These are phyloP conservation scores for Macroramphosus scolopax DNA, from an alignment of 2,797 vertebrate species.

Conservation along the genomic window DNA sequence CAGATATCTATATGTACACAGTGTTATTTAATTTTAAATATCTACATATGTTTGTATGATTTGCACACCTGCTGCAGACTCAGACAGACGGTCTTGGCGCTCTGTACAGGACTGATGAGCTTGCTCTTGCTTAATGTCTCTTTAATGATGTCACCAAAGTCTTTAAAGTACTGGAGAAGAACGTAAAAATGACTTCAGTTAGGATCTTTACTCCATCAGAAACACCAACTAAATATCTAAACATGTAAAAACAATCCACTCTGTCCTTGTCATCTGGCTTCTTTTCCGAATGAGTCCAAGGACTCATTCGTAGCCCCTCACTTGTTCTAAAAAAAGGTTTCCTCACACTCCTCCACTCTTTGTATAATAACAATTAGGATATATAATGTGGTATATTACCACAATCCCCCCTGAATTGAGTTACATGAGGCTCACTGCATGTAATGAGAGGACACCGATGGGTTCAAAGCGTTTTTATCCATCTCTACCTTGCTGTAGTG, in stretches of 20 bases:
- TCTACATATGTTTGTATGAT: no score
- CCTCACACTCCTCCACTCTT: constrained; percentile 51
- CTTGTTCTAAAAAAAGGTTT: constrained; percentile 45
- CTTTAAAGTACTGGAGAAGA: constrained; percentile 78
- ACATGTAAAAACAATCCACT: constrained; percentile 20
- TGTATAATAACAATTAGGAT: no score
- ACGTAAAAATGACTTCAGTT: background rate
- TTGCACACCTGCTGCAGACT: constrained; percentile 88
- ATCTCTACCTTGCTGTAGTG: constrained; percentile 84
- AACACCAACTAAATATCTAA: constrained; percentile 9
- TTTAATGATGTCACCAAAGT: constrained; percentile 93
- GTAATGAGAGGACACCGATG: background rate
- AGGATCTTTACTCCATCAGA: background rate
- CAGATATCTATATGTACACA: no score
- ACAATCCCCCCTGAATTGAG: no score
- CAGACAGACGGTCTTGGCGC: constrained; percentile 83
- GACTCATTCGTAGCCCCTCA: constrained; percentile 53
- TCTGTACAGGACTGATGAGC: constrained; percentile 78
- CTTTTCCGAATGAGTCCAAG: no score
- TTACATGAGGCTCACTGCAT: background rate
- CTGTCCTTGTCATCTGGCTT: constrained; percentile 16
- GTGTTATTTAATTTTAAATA: no score
- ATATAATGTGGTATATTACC: no score
- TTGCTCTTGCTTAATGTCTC: constrained; percentile 81
- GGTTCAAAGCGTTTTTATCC: background rate